phyloP scores from a whole-genome alignment of 1,140 invertebrate species.

The Ceratosolen fusciceps region DNA sequence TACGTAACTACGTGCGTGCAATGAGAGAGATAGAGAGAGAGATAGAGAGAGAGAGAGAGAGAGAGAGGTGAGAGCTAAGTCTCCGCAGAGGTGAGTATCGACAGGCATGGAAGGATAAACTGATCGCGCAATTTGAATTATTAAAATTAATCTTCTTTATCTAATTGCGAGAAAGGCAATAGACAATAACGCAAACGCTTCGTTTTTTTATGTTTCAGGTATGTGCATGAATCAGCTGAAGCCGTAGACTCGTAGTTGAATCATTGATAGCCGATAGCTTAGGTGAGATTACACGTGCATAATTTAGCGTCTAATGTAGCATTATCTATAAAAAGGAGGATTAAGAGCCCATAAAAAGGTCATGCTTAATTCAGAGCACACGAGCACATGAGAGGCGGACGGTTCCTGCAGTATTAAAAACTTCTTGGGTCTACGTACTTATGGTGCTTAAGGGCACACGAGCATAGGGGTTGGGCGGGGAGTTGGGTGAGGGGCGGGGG shows the following conservation, averaged over 20 bases:
- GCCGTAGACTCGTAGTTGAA: background rate
- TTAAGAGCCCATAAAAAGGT: background rate
- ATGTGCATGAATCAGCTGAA: background rate
- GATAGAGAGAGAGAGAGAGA: too few species aligned
- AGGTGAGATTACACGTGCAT: background rate
- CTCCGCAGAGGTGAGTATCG: too few species aligned
- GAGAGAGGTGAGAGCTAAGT: too few species aligned
- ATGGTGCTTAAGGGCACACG: too few species aligned
- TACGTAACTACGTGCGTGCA: too few species aligned
- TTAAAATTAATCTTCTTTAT: background rate
- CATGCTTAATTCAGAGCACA: background rate
- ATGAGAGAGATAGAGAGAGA: too few species aligned
- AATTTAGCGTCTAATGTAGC: background rate
- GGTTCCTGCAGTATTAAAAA: background rate
- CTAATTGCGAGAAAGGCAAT: background rate
- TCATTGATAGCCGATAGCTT: background rate
- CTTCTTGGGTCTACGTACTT: too few species aligned
- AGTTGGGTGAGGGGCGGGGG: too few species aligned
- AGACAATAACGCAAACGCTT: background rate
- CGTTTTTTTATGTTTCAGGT: constrained; percentile 21
- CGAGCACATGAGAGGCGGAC: background rate
- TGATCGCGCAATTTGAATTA: too few species aligned
- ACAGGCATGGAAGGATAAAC: too few species aligned
- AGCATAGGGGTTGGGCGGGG: too few species aligned
- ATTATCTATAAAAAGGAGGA: background rate